A percentile compares a stretch with the other conserved stretches of the same genome.
phyloP scores from a whole-genome alignment of 2,888 invertebrate species.

The Scaptomyza tumidula region DNA sequence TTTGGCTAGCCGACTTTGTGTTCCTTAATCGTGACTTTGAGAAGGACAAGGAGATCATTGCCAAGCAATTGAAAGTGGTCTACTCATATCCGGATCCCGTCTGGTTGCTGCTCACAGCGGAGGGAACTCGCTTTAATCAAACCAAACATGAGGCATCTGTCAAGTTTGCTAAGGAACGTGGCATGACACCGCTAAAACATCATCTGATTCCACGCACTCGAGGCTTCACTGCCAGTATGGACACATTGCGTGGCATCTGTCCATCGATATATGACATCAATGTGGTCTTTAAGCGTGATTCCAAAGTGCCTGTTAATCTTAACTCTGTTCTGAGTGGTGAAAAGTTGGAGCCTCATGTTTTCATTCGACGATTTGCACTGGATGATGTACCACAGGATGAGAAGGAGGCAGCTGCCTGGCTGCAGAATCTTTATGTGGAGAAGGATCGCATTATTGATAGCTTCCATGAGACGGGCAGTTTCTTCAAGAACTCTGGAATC shows the following conservation, averaged over 20 bases:
- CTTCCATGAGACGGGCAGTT: conserved; percentile 87
- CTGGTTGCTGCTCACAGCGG: conserved; percentile 95
- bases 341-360: conserved; percentile 89
- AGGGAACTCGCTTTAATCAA: conserved; percentile 96
- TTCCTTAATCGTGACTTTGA: conserved; percentile 96
- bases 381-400: conserved; percentile 90
- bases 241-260: conserved; percentile 91
- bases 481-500: conserved; percentile 91
- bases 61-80: conserved; percentile 91
- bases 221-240: conserved; percentile 95
- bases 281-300: conserved; percentile 88
- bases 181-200: conserved; percentile 93
- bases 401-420: conserved; percentile 90
- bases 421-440: conserved; percentile 91
- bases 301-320: conserved; percentile 86
- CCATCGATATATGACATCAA: conserved; percentile 94
- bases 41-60: conserved; percentile 93
- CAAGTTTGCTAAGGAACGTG: conserved; percentile 94
- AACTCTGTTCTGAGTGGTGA: conserved; percentile 90
- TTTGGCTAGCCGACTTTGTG: conserved; percentile 97
- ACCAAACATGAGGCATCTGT: conserved; percentile 94
- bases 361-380: conserved; percentile 92
- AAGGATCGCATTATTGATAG: conserved; percentile 88
- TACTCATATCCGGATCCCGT: conserved; percentile 95
- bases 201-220: conserved; percentile 97